Base-by-base conservation (phyloP, 1,140 invertebrate species). In the Drosophila kepulauana region DNA sequence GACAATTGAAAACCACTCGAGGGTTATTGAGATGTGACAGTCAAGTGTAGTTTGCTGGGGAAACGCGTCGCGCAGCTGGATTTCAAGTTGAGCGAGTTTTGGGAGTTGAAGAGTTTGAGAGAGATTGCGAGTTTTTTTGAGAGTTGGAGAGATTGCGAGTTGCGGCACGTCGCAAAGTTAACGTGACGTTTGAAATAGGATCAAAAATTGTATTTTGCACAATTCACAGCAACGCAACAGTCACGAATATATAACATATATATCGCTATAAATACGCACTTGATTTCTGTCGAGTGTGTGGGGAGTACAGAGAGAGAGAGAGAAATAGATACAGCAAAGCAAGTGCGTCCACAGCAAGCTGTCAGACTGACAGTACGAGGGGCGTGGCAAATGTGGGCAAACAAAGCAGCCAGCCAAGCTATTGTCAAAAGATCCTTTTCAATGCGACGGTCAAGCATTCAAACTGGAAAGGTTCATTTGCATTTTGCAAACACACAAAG, bases 11-110 rank as follows among this genome's bases (percentile, higher is more conserved):
- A 88, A 68, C 81, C 85, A 88, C 85, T 88, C 78, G 85, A 89
- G 85, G 78, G 85, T 89, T 88, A 88, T 88, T 88, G 84, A 88
- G 84, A 89, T 89, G 84, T 88, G 84, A 88, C 84, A 89, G 84
- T 88, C 84, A 84, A 88, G 85, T 25, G 20, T 81, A 84, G 84
- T 75, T 75, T 25, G 20, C 3, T 25, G 20, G 20, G 79, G 72
- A 82, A 79, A 73, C 65, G 67, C 59, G 35, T 3, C 7, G 35
- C 7, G 35, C 35, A 10, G 35, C 46, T 25, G 20, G 20, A 25
- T 25, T 25, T 25, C 20, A 25, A 25, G 20, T 25, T 25, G 73
- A 66, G 64, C 28, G 41, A 33, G 8, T n/a, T 25, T n/a, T 13
- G 35, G 11, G 49, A 35, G 16, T 7, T 33, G 30, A 7, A 38